A percentile compares a stretch with the other conserved stretches of the same genome.
These are phyloP conservation scores for Drosophila mettleri DNA, from an alignment of 2,888 invertebrate species.

Conservation along the genomic window DNA sequence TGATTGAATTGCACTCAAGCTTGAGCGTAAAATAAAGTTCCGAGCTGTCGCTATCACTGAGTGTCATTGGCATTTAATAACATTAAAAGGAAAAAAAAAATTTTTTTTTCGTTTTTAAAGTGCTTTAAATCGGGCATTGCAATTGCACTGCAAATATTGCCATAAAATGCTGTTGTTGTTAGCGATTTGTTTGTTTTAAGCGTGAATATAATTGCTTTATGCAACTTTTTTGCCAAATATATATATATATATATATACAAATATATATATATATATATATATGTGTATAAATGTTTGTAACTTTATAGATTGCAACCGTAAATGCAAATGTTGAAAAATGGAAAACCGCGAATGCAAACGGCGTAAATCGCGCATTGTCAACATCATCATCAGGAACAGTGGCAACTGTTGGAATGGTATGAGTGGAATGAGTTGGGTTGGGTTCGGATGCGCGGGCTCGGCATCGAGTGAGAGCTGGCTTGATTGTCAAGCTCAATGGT, in stretches of 20 bases:
- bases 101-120: constrained; percentile 17
- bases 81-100: constrained; percentile 1
- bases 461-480: neutral
- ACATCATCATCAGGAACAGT: constrained; percentile 25
- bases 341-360: constrained; percentile 26
- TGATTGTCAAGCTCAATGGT: constrained; percentile 27
- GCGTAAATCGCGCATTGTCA: constrained; percentile 58
- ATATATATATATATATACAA: constrained; percentile 26
- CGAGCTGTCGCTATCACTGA: neutral
- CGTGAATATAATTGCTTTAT: constrained; percentile 44
- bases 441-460: neutral
- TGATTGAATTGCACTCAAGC: neutral
- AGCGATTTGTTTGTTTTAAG: constrained; percentile 64
- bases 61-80: constrained; percentile 5
- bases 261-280: neutral
- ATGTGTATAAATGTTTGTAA: constrained; percentile 1
- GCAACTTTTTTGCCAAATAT: constrained; percentile 9
- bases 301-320: constrained; percentile 56
- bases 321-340: constrained; percentile 51
- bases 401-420: neutral
- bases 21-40: neutral
- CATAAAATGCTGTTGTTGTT: constrained; percentile 30
- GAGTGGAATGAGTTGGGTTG: neutral
- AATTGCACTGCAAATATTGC: constrained; percentile 29
- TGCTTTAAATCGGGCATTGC: constrained; percentile 15